A percentile compares a stretch with the other conserved stretches of the same genome.
Conservation (phyloP, 2,797 vertebrate genomes). For the Spizella passerina region DNA sequence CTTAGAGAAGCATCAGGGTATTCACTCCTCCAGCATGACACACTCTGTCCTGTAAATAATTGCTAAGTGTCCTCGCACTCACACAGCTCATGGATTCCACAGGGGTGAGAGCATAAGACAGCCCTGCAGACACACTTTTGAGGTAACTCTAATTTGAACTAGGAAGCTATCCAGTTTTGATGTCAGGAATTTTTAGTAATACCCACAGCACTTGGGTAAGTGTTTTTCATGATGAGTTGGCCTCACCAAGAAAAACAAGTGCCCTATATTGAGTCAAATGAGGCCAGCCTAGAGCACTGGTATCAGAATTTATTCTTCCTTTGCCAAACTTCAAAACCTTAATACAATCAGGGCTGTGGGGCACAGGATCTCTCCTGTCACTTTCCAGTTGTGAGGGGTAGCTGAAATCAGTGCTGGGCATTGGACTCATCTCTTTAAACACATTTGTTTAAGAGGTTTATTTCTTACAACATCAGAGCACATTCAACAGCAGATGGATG, state of each 20-base stretch:
- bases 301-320: not conserved
- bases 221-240: not conserved
- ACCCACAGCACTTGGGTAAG: not conserved
- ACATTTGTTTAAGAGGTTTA: not conserved
- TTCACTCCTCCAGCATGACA: not conserved
- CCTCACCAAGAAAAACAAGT: slow-evolving; percentile 11
- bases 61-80: not conserved
- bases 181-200: slow-evolving; percentile 40
- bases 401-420: not conserved
- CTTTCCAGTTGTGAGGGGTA: not conserved
- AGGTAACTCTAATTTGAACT: slow-evolving; percentile 36
- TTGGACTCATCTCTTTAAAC: not conserved
- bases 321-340: not conserved
- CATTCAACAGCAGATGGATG: not conserved
- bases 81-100: slow-evolving; percentile 9
- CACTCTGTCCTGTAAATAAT: not conserved
- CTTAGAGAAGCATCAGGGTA: not conserved
- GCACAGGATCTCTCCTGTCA: not conserved
- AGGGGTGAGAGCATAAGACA: not conserved
- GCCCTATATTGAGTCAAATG: not conserved
- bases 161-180: slow-evolving; percentile 23
- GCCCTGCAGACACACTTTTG: slow-evolving; percentile 22
- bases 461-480: not conserved
- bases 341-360: not conserved
- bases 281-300: not conserved